Evolutionary conservation across 64 coral and sea anemone species (phyloP).

Genomic region (Pocillopora damicornis): DNA sequence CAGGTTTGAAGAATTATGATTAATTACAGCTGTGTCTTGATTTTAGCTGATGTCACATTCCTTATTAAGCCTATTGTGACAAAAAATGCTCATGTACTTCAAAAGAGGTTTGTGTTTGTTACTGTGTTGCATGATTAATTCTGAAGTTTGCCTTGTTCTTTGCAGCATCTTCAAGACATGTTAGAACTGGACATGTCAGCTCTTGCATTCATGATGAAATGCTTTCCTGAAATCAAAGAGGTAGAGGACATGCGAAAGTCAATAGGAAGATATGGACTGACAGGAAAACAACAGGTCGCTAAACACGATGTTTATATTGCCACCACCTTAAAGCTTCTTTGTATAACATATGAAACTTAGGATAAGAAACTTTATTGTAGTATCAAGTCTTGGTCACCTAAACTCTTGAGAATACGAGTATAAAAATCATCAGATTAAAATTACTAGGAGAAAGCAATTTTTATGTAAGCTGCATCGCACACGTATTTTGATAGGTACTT

Average conservation of each 20-base stretch:
- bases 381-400: no score
- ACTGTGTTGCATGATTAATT: not conserved
- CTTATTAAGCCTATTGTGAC: no score
- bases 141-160: not conserved
- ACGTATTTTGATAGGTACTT: no score
- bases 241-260: constrained; percentile 90
- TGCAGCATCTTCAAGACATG: constrained; percentile 99
- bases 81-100: no score
- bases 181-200: constrained; percentile 93
- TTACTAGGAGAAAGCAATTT: no score
- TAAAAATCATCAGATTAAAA: no score
- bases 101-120: not conserved
- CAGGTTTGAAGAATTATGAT: constrained; percentile 49
- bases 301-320: not conserved
- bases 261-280: constrained; percentile 96
- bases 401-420: no score
- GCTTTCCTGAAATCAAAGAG: constrained; percentile 89
- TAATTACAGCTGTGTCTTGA: not conserved
- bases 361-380: no score
- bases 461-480: no score
- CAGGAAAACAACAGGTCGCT: constrained; percentile 94
- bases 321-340: not conserved
- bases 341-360: not conserved
- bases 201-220: constrained; percentile 94
- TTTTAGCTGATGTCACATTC: no score